These are phyloP conservation scores for Athalia circularis DNA, from an alignment of 2,888 invertebrate species.

Conservation along the genomic window DNA sequence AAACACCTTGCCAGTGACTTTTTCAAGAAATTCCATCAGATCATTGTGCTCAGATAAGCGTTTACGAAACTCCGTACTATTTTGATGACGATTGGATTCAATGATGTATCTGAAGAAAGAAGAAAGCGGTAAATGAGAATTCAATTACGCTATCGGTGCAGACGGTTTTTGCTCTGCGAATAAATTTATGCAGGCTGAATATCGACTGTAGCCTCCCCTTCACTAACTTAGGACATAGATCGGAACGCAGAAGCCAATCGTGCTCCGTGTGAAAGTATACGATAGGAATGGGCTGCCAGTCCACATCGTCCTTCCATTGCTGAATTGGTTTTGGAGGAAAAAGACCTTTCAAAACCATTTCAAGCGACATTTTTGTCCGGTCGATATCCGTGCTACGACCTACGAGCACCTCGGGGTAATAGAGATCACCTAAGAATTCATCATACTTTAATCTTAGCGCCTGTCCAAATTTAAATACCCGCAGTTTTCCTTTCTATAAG, in stretches of 20 bases:
- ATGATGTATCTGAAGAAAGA: no score
- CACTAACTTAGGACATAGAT: slow-evolving; percentile 51
- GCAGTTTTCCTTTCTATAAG: slow-evolving; percentile 2
- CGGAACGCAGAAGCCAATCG: background rate
- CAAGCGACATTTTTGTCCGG: slow-evolving; percentile 42
- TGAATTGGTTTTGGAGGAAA: background rate
- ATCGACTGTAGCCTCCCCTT: background rate
- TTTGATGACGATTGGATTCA: no score
- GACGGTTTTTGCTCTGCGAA: background rate
- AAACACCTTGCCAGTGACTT: slow-evolving; percentile 41
- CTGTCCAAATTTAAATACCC: slow-evolving; percentile 10
- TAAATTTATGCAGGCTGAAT: background rate
- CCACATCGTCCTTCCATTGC: background rate
- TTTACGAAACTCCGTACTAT: no score
- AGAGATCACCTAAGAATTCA: background rate
- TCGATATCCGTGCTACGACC: background rate
- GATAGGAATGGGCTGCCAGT: slow-evolving; percentile 13
- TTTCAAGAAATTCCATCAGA: no score
- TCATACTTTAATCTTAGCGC: background rate
- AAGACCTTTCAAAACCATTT: slow-evolving; percentile 11
- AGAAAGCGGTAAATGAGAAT: no score
- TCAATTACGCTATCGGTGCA: background rate
- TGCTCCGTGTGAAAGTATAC: background rate
- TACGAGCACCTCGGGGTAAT: background rate
- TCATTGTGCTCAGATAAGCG: no score